Conservation (phyloP, 1,140 invertebrate genomes). For the Bacillus rossius region DNA sequence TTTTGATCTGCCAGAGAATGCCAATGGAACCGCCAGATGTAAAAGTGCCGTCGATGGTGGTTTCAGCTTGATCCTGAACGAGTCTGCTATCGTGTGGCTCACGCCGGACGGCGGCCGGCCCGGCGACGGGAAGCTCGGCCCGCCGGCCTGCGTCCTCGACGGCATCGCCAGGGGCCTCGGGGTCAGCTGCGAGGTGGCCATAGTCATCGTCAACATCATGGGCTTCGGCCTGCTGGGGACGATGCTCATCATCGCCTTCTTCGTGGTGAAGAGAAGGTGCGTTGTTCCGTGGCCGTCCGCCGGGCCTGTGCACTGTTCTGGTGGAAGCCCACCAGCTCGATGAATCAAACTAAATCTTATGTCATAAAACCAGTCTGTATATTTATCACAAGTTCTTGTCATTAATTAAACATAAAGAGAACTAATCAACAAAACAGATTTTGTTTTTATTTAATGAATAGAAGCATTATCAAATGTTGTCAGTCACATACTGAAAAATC, state of each 20-base stretch:
- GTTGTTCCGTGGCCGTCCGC: slow-evolving; percentile 19
- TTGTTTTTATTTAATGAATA: no score
- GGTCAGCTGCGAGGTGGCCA: slow-evolving; percentile 64
- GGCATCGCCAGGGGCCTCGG: slow-evolving; percentile 56
- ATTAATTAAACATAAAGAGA: no score
- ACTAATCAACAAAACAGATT: no score
- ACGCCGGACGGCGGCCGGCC: slow-evolving; percentile 51
- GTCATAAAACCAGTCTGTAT: no score
- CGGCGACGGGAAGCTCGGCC: slow-evolving; percentile 59
- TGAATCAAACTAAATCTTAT: no score
- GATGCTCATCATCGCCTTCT: slow-evolving; percentile 54
- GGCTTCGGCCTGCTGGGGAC: slow-evolving; percentile 55
- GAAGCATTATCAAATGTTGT: no score
- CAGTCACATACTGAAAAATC: no score
- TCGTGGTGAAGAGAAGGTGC: slow-evolving; percentile 62
- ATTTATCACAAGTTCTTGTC: no score
- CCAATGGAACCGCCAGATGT: no score
- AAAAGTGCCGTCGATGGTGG: slow-evolving; percentile 23
- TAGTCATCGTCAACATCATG: slow-evolving; percentile 63
- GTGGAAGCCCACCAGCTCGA: no score
- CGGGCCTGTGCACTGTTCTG: no score
- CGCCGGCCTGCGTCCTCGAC: slow-evolving; percentile 51
- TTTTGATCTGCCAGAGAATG: no score
- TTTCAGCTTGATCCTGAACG: slow-evolving; percentile 46
- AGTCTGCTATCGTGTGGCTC: slow-evolving; percentile 56